A percentile compares a stretch with the other conserved stretches of the same genome.
Conservation (phyloP, 2,797 vertebrate species). For the Parambassis ranga region DNA sequence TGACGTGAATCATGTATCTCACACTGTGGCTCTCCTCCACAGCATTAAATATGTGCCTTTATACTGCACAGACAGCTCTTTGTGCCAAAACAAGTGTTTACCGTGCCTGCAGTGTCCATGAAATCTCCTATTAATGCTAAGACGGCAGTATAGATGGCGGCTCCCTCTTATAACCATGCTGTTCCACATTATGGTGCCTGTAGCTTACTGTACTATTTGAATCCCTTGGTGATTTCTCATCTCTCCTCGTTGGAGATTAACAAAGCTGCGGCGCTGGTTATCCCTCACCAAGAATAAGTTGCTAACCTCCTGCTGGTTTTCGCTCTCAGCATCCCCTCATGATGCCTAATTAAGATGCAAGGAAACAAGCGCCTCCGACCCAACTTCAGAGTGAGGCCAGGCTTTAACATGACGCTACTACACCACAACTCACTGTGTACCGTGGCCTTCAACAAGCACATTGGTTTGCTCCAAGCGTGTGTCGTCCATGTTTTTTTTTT, state of each 20-base stretch:
- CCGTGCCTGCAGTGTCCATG: constrained; percentile 8
- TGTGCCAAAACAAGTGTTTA: constrained; percentile 36
- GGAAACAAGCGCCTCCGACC: constrained; percentile 67
- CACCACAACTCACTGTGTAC: constrained; percentile 21
- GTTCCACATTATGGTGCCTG: constrained; percentile 20
- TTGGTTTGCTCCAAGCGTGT: constrained; percentile 27
- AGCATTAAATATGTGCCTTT: constrained; percentile 8
- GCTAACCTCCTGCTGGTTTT: constrained; percentile 56
- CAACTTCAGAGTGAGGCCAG: constrained; percentile 30
- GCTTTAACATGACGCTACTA: constrained; percentile 21
- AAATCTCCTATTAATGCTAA: constrained; percentile 9
- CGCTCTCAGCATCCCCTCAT: constrained; percentile 69
- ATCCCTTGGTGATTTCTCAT: constrained; percentile 15
- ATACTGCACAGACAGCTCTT: neutral
- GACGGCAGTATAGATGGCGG: constrained; percentile 7
- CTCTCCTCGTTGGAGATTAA: constrained; percentile 54
- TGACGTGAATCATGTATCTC: constrained; percentile 16
- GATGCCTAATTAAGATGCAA: constrained; percentile 74
- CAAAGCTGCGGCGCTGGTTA: constrained; percentile 35
- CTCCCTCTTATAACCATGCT: constrained; percentile 24
- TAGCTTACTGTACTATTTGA: constrained; percentile 1
- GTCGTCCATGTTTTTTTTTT: neutral
- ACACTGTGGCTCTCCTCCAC: neutral
- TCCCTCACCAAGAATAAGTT: constrained; percentile 51
- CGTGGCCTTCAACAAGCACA: constrained; percentile 40